Evolutionary conservation across 1,140 invertebrate genomes (phyloP).

Genomic region (Trachymyrmex septentrionalis): DNA sequence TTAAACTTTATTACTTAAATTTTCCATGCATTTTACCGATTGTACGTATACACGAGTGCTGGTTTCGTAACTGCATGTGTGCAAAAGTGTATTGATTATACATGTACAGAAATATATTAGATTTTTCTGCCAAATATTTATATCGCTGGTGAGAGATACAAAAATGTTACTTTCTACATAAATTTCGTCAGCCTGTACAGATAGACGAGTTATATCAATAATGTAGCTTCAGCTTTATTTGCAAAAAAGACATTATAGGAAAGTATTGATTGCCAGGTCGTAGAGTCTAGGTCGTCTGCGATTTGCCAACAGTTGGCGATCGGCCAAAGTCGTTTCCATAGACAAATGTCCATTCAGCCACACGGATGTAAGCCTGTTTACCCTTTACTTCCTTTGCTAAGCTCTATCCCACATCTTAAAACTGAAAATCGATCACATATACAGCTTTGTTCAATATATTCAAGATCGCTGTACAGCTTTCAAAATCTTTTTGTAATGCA

Average conservation of each 20-base stretch:
- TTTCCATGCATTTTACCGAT: not conserved
- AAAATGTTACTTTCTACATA: slow-evolving; percentile 13
- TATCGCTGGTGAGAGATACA: not conserved
- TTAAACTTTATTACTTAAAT: not conserved
- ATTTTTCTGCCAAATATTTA: slow-evolving; percentile 1
- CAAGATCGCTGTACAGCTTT: not conserved
- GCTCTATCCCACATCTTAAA: not conserved
- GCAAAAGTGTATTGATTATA: not conserved
- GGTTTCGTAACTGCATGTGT: not conserved
- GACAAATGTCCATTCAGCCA: slow-evolving; percentile 76
- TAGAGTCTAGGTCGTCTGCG: slow-evolving; percentile 71
- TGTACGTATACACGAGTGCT: not conserved
- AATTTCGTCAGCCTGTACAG: not conserved
- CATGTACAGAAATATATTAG: not conserved
- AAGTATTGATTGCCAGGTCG: slow-evolving; percentile 67
- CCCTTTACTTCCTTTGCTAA: slow-evolving; percentile 68
- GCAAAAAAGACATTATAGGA: slow-evolving; percentile 11
- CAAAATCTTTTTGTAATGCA: slow-evolving; percentile 20
- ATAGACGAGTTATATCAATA: not conserved
- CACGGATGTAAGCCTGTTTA: slow-evolving; percentile 74
- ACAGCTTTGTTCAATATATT: not conserved
- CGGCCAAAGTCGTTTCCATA: slow-evolving; percentile 73
- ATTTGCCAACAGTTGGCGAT: slow-evolving; percentile 69
- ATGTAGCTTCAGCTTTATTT: slow-evolving; percentile 12
- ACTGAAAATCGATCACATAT: slow-evolving; percentile 67